Evolutionary conservation across 2,113 vertebrate species (phyloP).

Genomic region (Butorides virescens): DNA sequence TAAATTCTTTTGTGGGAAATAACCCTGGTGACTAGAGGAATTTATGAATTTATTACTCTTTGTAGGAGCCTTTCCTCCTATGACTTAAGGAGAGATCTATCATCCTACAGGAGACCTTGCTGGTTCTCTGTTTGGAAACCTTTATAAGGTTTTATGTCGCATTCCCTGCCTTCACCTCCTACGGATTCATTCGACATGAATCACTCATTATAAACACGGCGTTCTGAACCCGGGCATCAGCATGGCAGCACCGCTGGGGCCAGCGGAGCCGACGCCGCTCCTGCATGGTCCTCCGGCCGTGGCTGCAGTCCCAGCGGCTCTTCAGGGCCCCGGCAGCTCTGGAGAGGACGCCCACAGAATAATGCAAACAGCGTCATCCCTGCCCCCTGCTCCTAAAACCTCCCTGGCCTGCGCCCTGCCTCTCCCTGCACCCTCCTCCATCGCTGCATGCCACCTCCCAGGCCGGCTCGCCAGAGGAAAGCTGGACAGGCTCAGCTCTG

Average conservation of each 20-base stretch:
- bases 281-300: accelerated
- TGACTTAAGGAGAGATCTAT: conserved; percentile 36
- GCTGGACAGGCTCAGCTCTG: neutral
- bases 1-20: conserved; percentile 61
- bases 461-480: neutral
- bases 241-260: accelerated
- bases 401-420: neutral
- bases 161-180: neutral
- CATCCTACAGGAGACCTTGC: conserved; percentile 18
- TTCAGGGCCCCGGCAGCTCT: neutral
- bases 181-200: neutral
- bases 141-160: neutral
- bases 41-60: conserved; percentile 58
- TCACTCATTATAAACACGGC: neutral
- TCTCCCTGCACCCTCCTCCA: neutral
- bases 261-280: accelerated
- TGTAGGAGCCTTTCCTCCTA: conserved; percentile 34
- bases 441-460: accelerated
- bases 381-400: neutral
- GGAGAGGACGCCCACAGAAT: neutral
- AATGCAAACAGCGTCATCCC: neutral
- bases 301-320: neutral
- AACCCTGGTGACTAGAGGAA: conserved; percentile 47
- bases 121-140: neutral
- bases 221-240: accelerated